A percentile compares a stretch with the other conserved stretches of the same genome.
Evolutionary conservation across 2,888 invertebrate genomes (phyloP).

Genomic region (Polydrusus cervinus): DNA sequence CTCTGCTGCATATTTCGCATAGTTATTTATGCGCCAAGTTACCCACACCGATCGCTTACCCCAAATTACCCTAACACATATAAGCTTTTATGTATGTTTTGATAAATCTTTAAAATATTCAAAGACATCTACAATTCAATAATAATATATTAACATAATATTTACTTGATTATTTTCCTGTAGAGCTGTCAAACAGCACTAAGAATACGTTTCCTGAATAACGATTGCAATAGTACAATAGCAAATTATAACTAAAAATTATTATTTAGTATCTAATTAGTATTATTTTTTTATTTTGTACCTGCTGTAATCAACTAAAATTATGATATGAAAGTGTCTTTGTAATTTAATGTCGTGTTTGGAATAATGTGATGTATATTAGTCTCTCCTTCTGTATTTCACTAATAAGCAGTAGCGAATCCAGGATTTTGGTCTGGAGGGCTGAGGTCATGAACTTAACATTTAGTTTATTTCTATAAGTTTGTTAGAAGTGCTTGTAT

Average conservation of each 20-base stretch:
- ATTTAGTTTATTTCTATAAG: too few relatives aligned
- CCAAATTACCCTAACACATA: conserved; percentile 15
- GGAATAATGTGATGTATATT: not conserved
- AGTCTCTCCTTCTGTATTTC: not conserved
- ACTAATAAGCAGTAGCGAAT: too few relatives aligned
- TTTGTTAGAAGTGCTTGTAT: too few relatives aligned
- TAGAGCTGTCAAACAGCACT: conserved; percentile 23
- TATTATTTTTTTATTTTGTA: conserved; percentile 22
- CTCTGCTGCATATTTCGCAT: too few relatives aligned
- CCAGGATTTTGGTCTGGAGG: too few relatives aligned
- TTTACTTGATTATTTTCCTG: conserved; percentile 33
- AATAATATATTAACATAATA: conserved; percentile 38
- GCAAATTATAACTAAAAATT: conserved; percentile 30
- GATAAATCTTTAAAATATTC: conserved; percentile 29
- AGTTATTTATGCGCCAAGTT: too few relatives aligned
- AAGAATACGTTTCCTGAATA: conserved; percentile 11
- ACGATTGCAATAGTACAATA: not conserved
- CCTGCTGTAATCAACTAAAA: conserved; percentile 21
- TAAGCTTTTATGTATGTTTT: conserved; percentile 16
- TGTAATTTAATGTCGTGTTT: conserved; percentile 20
- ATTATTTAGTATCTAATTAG: conserved; percentile 38
- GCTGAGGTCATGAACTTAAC: too few relatives aligned
- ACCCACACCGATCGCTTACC: too few relatives aligned
- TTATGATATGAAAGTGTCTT: conserved; percentile 2
- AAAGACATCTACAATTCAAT: conserved; percentile 25